These are phyloP conservation scores for Shargacucullia verbasci DNA, from an alignment of 2,888 invertebrate species.

Conservation along the genomic window DNA sequence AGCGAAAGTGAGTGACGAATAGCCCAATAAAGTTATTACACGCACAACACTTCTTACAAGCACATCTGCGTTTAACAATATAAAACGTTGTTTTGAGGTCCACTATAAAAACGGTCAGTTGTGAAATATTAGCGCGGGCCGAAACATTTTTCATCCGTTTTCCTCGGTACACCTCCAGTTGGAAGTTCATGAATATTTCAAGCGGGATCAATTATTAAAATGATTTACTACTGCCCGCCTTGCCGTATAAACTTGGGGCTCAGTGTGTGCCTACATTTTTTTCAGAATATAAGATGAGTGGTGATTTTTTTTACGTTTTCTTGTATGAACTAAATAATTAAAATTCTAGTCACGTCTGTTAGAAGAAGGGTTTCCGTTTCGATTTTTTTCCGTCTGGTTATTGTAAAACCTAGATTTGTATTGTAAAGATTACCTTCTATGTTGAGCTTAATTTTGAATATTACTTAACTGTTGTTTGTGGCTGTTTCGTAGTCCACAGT, in stretches of 20 bases:
- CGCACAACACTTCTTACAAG: too few relatives aligned
- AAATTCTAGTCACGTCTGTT: conserved; percentile 56
- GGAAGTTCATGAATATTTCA: conserved; percentile 87
- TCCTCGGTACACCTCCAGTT: conserved; percentile 77
- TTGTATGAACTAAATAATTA: conserved; percentile 54
- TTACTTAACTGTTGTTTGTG: too few relatives aligned
- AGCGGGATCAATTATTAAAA: conserved; percentile 87
- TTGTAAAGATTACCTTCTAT: too few relatives aligned
- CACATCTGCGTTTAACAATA: conserved; percentile 21
- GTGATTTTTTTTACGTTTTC: conserved; percentile 56
- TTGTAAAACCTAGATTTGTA: too few relatives aligned
- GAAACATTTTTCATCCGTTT: conserved; percentile 84
- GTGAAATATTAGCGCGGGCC: conserved; percentile 73
- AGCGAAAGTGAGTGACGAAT: too few relatives aligned
- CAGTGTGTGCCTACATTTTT: conserved; percentile 69
- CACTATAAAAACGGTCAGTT: conserved; percentile 71
- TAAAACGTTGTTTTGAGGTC: conserved; percentile 58
- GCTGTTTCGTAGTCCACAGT: too few relatives aligned
- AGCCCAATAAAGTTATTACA: too few relatives aligned
- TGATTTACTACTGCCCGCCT: conserved; percentile 83
- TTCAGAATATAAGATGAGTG: conserved; percentile 59
- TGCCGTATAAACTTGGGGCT: conserved; percentile 69
- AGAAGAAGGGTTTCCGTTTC: conserved; percentile 44
- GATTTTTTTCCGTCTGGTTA: neutral
- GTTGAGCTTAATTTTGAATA: too few relatives aligned